Percentiles rank a stretch among this genome's conserved stretches.
phyloP scores from a whole-genome alignment of 2,888 invertebrate species.

The Toxonevra muliebris region DNA sequence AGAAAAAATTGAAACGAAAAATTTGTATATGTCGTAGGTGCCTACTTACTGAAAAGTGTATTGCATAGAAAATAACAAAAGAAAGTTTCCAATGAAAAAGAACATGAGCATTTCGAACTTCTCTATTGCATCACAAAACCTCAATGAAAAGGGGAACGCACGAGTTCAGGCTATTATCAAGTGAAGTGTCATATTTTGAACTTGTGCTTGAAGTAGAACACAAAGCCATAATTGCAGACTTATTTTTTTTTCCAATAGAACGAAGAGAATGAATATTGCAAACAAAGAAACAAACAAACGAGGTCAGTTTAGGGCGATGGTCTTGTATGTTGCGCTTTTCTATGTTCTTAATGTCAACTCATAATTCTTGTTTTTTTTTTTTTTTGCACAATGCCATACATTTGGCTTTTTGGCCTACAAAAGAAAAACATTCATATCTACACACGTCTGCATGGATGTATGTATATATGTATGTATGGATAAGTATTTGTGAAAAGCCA shows the following conservation, averaged over 20 bases:
- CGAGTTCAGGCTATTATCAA: background rate
- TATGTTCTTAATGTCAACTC: slow-evolving; percentile 6
- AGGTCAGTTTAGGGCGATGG: slow-evolving; percentile 14
- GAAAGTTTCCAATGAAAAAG: background rate
- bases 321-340: slow-evolving; percentile 1
- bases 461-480: background rate
- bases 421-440: background rate
- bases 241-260: background rate
- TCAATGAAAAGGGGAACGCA: background rate
- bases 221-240: background rate
- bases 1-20: no score
- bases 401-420: slow-evolving; percentile 11
- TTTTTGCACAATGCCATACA: background rate
- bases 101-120: background rate
- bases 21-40: no score
- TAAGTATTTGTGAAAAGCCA: no score
- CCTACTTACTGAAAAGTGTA: no score
- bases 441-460: background rate
- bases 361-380: background rate
- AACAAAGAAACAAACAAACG: background rate
- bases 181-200: background rate
- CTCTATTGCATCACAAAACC: background rate
- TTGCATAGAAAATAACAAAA: no score
- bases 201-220: slow-evolving; percentile 1
- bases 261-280: background rate